Evolutionary conservation across 2,113 vertebrate species (phyloP), one percentile per base, ranked within the genome.

Genomic region (Tyrannus savana): DNA sequence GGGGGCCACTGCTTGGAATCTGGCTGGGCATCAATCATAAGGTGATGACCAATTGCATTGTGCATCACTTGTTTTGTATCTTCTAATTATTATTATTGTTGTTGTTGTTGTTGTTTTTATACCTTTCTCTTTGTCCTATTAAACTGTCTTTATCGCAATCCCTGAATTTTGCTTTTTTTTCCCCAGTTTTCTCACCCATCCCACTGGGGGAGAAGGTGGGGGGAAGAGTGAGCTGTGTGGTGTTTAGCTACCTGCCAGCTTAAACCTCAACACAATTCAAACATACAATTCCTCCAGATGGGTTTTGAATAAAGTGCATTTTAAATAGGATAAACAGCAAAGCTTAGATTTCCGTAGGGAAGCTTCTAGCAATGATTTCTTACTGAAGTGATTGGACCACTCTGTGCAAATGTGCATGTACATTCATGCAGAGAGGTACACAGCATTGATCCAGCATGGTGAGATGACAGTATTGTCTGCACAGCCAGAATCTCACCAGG

Each of bases 191-290:
- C 3, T 56, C 19, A 35, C 12, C 19, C 22, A 42, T 42, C 41
- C 22, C 35, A 14, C 3, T 4, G 15, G 41, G 1, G 1, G 0
- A 44, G 30, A 62, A 62, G n/a, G 25, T 28, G 5, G n/a, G 5
- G 0, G 0, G 55, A 33, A 49, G 35, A 71, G 8, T 23, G 35
- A 41, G 8, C 30, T n/a, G 6, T n/a, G 39, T 19, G 44, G 12
- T 30, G 16, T 62, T 90, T 31, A 49, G 14, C 25, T 49, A 37
- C 13, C 21, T 74, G 35, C 22, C 42, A 28, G 31, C 9, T 37
- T 62, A 50, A 21, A 74, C 6, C 31, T 13, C 7, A 28, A 3
- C 23, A 68, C 8, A 42, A 10, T 17, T 37, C 42, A 71, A 63
- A 35, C 0, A 6, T 18, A 19, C 25, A 35, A 1, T 47, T 60